These are phyloP conservation scores for Drosophila mayri DNA, from an alignment of 1,140 invertebrate genomes.

Conservation along the genomic window DNA sequence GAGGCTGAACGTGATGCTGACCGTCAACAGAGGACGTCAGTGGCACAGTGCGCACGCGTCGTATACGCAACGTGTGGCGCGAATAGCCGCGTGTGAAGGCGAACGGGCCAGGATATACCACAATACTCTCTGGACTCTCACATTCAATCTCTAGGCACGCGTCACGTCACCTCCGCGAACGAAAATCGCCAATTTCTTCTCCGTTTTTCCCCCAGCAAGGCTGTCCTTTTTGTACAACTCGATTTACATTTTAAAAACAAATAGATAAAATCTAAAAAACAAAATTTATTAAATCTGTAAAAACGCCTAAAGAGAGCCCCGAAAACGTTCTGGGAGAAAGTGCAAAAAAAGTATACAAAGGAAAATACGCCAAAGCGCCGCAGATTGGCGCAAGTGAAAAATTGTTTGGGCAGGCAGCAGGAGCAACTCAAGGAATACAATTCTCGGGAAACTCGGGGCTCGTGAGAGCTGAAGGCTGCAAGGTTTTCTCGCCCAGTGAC, in stretches of 20 bases:
- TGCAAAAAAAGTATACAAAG: slow-evolving; percentile 34
- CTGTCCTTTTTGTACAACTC: slow-evolving; percentile 29
- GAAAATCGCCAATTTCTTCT: slow-evolving; percentile 41
- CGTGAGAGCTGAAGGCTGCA: slow-evolving; percentile 21
- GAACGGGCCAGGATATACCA: slow-evolving; percentile 24
- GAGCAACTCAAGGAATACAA: slow-evolving; percentile 17
- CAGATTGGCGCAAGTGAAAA: slow-evolving; percentile 53
- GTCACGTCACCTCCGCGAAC: slow-evolving; percentile 58
- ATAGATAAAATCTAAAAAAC: slow-evolving; percentile 1
- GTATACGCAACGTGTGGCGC: slow-evolving; percentile 32
- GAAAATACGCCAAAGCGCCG: slow-evolving; percentile 10
- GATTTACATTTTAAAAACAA: slow-evolving; percentile 21
- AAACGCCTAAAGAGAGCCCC: slow-evolving; percentile 2
- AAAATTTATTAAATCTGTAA: neutral
- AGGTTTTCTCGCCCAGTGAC: slow-evolving; percentile 36
- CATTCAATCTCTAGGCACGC: slow-evolving; percentile 46
- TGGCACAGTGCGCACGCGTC: slow-evolving; percentile 28
- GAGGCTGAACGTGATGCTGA: neutral
- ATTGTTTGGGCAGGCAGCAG: slow-evolving; percentile 51
- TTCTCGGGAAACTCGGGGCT: neutral
- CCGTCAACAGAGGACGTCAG: slow-evolving; percentile 18
- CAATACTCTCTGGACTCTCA: slow-evolving; percentile 50
- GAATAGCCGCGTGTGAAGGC: slow-evolving; percentile 7
- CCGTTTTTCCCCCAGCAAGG: slow-evolving; percentile 25
- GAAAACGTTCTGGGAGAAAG: slow-evolving; percentile 8